phyloP scores from a whole-genome alignment of 2,888 invertebrate species.

The Ecliptopera silaceata region DNA sequence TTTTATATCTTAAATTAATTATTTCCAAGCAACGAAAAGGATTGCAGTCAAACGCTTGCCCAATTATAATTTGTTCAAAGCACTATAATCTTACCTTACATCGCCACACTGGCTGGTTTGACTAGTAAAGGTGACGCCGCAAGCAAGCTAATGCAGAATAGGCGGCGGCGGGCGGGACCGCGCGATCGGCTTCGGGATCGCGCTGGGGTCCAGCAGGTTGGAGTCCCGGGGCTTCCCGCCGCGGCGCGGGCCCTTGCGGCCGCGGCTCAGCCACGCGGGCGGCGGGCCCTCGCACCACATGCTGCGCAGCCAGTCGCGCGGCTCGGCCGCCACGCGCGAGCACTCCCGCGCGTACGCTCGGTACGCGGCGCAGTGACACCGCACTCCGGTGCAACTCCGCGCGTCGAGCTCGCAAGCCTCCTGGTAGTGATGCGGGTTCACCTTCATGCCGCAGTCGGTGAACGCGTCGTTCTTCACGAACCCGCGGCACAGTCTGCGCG shows the following conservation, averaged over 20 bases:
- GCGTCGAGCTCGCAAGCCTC: constrained; percentile 94
- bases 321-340: constrained; percentile 87
- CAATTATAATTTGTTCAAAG: background rate
- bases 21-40: too few species aligned
- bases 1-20: too few species aligned
- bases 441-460: constrained; percentile 89
- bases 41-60: too few species aligned
- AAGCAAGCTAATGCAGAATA: constrained; percentile 61
- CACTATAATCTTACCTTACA: constrained; percentile 58
- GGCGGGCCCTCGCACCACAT: constrained; percentile 85
- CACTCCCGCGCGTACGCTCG: constrained; percentile 95
- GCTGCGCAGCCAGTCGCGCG: constrained; percentile 87
- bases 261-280: constrained; percentile 67
- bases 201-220: constrained; percentile 53
- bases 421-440: constrained; percentile 92
- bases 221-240: constrained; percentile 38
- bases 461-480: constrained; percentile 84
- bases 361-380: constrained; percentile 95
- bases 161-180: constrained; percentile 75
- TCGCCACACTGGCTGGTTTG: constrained; percentile 73
- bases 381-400: constrained; percentile 91
- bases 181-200: constrained; percentile 61
- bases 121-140: constrained; percentile 71
- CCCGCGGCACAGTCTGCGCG: constrained; percentile 78
- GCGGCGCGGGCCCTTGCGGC: constrained; percentile 47